Evolutionary conservation across 2,888 invertebrate genomes (phyloP).

Genomic region (Mythimna impura): DNA sequence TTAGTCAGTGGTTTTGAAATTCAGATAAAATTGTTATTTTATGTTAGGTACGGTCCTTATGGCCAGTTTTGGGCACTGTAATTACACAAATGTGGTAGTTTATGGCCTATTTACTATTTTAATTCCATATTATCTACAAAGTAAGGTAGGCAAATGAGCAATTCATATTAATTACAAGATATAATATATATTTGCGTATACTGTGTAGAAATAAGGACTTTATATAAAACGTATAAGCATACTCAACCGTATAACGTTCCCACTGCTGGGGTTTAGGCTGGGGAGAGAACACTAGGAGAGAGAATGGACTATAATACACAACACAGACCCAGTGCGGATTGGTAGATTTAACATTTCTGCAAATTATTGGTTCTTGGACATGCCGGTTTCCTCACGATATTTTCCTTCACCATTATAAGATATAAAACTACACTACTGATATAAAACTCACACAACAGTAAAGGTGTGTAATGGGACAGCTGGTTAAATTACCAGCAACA

Average conservation of each 20-base stretch:
- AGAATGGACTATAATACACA: too few species aligned
- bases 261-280: too few species aligned
- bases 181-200: not conserved
- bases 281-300: too few species aligned
- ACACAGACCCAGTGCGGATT: too few species aligned
- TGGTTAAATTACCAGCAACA: not conserved
- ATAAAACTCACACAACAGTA: not conserved
- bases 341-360: too few species aligned
- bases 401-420: too few species aligned
- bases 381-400: too few species aligned
- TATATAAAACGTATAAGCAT: too few species aligned
- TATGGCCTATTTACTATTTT: not conserved
- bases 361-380: too few species aligned
- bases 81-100: not conserved
- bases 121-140: not conserved
- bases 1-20: constrained; percentile 7
- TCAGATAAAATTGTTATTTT: constrained; percentile 24
- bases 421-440: too few species aligned
- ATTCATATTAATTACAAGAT: constrained; percentile 4
- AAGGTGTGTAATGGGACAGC: too few species aligned
- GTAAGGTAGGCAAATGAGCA: not conserved
- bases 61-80: not conserved
- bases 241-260: too few species aligned
- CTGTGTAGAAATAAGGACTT: not conserved
- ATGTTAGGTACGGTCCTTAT: not conserved